These are phyloP conservation scores for Arrhopalites spinosus DNA, from an alignment of 2,888 invertebrate genomes.

Conservation along the genomic window DNA sequence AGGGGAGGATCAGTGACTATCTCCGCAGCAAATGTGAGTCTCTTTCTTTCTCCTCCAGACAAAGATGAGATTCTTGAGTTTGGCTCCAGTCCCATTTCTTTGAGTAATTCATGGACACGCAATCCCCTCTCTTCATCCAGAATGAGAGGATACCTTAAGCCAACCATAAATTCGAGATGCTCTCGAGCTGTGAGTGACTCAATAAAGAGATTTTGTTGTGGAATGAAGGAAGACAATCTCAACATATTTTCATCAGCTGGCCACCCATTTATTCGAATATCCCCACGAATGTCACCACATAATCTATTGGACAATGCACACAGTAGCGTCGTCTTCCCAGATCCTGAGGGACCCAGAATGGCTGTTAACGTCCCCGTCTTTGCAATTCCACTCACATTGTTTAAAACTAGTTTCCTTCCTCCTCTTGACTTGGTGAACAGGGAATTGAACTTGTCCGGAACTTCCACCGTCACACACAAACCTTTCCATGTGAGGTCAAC, in stretches of 20 bases:
- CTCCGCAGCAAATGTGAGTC: constrained; percentile 96
- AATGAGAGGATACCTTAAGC: constrained; percentile 17
- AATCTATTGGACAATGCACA: constrained; percentile 26
- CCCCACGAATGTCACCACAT: constrained; percentile 20
- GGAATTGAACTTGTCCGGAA: constrained; percentile 21
- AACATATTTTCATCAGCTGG: constrained; percentile 25
- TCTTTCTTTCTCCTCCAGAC: constrained; percentile 94
- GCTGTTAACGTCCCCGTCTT: constrained; percentile 22
- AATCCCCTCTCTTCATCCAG: neutral
- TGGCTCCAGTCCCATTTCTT: constrained; percentile 26
- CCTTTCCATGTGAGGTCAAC: constrained; percentile 28
- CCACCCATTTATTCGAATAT: constrained; percentile 35
- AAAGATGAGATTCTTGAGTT: constrained; percentile 58
- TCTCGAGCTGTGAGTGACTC: constrained; percentile 30
- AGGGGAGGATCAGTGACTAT: constrained; percentile 91
- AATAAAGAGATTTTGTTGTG: constrained; percentile 34
- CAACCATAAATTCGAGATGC: constrained; percentile 34
- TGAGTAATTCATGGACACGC: constrained; percentile 28
- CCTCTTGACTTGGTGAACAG: neutral
- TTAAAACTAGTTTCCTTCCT: constrained; percentile 24
- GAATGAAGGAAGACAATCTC: constrained; percentile 24
- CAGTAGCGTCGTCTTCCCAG: constrained; percentile 26
- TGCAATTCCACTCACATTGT: constrained; percentile 30
- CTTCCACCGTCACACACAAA: constrained; percentile 27
- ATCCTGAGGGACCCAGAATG: constrained; percentile 26